These are phyloP conservation scores for Bruchidius siliquastri DNA, from an alignment of 2,888 invertebrate species.

Conservation along the genomic window DNA sequence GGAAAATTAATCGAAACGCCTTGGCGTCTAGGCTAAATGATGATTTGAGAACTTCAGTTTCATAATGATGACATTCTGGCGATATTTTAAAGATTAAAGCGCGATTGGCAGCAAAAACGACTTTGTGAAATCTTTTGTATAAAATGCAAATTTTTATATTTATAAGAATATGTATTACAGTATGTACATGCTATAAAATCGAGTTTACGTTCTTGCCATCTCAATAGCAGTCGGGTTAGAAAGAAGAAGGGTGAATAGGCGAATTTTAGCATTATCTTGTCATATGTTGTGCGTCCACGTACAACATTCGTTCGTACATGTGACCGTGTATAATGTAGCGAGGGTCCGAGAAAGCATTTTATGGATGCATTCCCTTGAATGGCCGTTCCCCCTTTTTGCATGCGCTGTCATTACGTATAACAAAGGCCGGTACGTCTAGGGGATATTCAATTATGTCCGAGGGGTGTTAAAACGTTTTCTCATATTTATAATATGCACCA, in stretches of 20 bases:
- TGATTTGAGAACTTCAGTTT: too few relatives aligned
- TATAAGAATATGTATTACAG: too few relatives aligned
- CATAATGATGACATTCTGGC: too few relatives aligned
- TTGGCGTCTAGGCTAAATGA: too few relatives aligned
- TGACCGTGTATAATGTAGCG: background rate
- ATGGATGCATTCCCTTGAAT: background rate
- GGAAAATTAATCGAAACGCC: too few relatives aligned
- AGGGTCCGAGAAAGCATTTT: background rate
- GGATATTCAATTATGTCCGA: conserved; percentile 19
- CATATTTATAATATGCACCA: conserved; percentile 14
- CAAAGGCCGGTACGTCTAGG: conserved; percentile 18
- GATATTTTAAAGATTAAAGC: too few relatives aligned
- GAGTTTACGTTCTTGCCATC: too few relatives aligned
- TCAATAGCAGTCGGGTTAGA: background rate
- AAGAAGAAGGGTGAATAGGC: background rate
- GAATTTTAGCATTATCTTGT: background rate
- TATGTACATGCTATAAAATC: too few relatives aligned
- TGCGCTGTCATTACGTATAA: conserved; percentile 8
- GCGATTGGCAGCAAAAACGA: too few relatives aligned
- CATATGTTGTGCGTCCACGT: background rate
- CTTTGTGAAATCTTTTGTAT: too few relatives aligned
- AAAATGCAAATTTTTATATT: too few relatives aligned
- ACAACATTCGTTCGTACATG: background rate
- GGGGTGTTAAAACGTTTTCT: conserved; percentile 19
- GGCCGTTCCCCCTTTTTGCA: conserved; percentile 10